Conservation (phyloP, 53 echinoderm and acorn worm genomes). For the Temnopleurus reevesii region DNA sequence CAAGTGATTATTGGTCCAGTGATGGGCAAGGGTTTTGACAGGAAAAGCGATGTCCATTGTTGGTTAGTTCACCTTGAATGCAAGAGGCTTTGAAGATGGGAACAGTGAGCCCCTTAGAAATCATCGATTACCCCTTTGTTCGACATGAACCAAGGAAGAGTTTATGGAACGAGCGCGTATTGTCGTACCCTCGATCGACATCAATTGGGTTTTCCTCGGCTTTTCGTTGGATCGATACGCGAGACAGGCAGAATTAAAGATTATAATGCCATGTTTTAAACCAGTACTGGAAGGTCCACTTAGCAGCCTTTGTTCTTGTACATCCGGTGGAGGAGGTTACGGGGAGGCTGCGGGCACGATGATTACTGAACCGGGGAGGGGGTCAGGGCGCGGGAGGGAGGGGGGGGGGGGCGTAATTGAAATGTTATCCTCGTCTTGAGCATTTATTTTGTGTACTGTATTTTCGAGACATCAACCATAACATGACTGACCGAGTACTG, state of each 20-base stretch:
- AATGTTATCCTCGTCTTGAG: no score
- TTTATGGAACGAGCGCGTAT: constrained; percentile 27
- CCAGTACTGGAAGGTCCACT: constrained; percentile 35
- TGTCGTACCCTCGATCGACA: constrained; percentile 25
- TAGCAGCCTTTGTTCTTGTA: constrained; percentile 27
- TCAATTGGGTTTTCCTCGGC: constrained; percentile 21
- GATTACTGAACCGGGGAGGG: no score
- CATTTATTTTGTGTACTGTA: no score
- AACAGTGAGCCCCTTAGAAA: neutral
- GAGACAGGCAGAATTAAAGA: constrained; percentile 17
- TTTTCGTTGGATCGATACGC: constrained; percentile 29
- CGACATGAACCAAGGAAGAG: neutral
- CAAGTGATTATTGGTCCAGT: neutral
- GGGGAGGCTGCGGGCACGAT: constrained; percentile 32
- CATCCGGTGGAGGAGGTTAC: constrained; percentile 42
- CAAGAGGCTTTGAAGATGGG: constrained; percentile 4
- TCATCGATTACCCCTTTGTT: constrained; percentile 33
- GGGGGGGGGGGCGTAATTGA: neutral
- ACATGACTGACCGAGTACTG: no score
- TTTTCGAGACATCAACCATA: no score
- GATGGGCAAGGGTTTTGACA: constrained; percentile 42
- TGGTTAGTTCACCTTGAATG: constrained; percentile 54
- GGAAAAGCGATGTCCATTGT: constrained; percentile 45
- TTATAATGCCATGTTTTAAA: constrained; percentile 33
- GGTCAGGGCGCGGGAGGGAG: neutral